Conservation (phyloP, 1,140 invertebrate genomes). For the Sycophila sp. region DNA sequence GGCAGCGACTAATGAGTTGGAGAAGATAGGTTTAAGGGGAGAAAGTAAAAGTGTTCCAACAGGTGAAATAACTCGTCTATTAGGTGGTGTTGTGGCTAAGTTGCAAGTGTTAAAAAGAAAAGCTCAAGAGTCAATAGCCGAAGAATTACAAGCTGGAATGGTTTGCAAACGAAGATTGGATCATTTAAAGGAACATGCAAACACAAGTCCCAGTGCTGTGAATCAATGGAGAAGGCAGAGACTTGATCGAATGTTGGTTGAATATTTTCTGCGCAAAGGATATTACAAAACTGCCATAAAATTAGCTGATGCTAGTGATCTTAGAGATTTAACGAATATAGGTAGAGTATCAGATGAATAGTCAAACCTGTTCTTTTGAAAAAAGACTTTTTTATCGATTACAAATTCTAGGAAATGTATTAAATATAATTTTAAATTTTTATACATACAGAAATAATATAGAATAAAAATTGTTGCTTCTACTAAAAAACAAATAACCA, state of each 20-base stretch:
- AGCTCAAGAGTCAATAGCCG: constrained; percentile 90
- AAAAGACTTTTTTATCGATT: too few relatives aligned
- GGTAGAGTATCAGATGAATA: constrained; percentile 70
- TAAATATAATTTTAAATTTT: too few relatives aligned
- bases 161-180: constrained; percentile 91
- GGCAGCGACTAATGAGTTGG: constrained; percentile 81
- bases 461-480: not conserved
- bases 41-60: constrained; percentile 68
- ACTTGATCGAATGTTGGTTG: constrained; percentile 93
- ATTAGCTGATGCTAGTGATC: constrained; percentile 82
- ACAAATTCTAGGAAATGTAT: too few relatives aligned
- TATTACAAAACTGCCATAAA: constrained; percentile 93
- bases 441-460: not conserved
- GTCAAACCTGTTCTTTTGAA: too few relatives aligned
- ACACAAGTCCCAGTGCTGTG: constrained; percentile 66
- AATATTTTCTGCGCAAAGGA: constrained; percentile 95
- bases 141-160: constrained; percentile 88
- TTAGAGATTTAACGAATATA: constrained; percentile 93
- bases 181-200: constrained; percentile 86
- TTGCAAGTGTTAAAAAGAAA: constrained; percentile 92
- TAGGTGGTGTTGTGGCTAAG: constrained; percentile 90
- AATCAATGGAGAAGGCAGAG: constrained; percentile 89
- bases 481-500: too few relatives aligned
- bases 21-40: constrained; percentile 72
- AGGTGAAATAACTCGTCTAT: constrained; percentile 80